Evolutionary conservation across 2,888 invertebrate genomes (phyloP).

Genomic region (Aporophyla lueneburgensis): DNA sequence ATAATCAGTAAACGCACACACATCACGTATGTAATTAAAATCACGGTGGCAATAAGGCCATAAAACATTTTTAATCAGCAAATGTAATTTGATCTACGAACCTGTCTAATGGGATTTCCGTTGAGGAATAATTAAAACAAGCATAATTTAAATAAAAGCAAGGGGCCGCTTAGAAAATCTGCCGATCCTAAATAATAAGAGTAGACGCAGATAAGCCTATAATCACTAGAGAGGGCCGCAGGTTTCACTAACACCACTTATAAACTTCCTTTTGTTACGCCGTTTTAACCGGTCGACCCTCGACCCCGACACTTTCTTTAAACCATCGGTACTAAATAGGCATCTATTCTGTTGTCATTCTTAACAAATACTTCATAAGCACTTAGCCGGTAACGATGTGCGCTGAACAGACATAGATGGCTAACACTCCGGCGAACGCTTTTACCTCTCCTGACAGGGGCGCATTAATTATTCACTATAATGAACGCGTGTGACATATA

Average conservation of each 20-base stretch:
- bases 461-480: constrained; percentile 57
- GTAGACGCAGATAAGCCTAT: constrained; percentile 69
- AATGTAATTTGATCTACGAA: constrained; percentile 53
- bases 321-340: constrained; percentile 60
- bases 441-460: constrained; percentile 39
- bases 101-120: constrained; percentile 31
- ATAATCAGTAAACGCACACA: not conserved
- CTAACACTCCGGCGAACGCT: constrained; percentile 32
- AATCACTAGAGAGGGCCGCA: constrained; percentile 68
- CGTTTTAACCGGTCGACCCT: constrained; percentile 69
- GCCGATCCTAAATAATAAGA: constrained; percentile 68
- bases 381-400: constrained; percentile 51
- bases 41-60: constrained; percentile 18
- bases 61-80: constrained; percentile 54
- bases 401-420: constrained; percentile 28
- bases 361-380: constrained; percentile 66
- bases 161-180: constrained; percentile 23
- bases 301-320: constrained; percentile 66
- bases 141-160: constrained; percentile 51
- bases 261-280: constrained; percentile 70
- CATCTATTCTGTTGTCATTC: constrained; percentile 59
- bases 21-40: constrained; percentile 5
- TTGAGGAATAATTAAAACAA: constrained; percentile 50
- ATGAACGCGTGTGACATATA: constrained; percentile 45
- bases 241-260: constrained; percentile 74